These are phyloP conservation scores for Trachemys scripta DNA, from an alignment of 2,113 vertebrate genomes.

Conservation along the genomic window DNA sequence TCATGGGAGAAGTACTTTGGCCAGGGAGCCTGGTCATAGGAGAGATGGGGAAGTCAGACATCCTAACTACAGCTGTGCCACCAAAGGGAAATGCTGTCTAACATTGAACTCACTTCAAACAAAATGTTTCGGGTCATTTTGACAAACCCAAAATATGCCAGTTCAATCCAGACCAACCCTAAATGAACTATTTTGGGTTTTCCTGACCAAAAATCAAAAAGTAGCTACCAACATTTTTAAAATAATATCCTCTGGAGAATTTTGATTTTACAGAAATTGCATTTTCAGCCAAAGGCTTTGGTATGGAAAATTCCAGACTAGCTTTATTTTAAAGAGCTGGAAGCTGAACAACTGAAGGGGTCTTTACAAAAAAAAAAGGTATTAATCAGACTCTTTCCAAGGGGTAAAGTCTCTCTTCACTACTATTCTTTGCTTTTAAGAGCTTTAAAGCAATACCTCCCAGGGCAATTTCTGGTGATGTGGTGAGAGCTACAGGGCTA, in stretches of 20 bases:
- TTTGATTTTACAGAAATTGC: background rate
- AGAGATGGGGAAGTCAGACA: background rate
- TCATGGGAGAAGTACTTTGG: background rate
- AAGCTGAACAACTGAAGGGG: rapidly evolving
- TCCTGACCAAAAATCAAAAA: background rate
- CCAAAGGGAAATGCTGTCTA: rapidly evolving
- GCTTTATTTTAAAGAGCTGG: background rate
- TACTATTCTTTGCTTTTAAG: background rate
- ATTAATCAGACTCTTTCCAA: rapidly evolving
- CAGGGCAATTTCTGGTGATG: rapidly evolving
- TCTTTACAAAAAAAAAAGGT: background rate
- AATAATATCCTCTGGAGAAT: background rate
- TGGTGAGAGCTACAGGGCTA: background rate
- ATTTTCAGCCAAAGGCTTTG: background rate
- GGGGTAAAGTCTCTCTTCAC: background rate
- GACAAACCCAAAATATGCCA: background rate
- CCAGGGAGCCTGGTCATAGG: background rate
- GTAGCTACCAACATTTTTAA: background rate
- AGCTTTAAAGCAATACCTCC: background rate
- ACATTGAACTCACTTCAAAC: background rate
- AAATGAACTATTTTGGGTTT: rapidly evolving
- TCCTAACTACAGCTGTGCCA: too few relatives aligned
- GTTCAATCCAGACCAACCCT: rapidly evolving
- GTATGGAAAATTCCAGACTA: background rate
- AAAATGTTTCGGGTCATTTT: rapidly evolving